phyloP scores from a whole-genome alignment of 1,140 invertebrate species.

The Theocolax elegans region DNA sequence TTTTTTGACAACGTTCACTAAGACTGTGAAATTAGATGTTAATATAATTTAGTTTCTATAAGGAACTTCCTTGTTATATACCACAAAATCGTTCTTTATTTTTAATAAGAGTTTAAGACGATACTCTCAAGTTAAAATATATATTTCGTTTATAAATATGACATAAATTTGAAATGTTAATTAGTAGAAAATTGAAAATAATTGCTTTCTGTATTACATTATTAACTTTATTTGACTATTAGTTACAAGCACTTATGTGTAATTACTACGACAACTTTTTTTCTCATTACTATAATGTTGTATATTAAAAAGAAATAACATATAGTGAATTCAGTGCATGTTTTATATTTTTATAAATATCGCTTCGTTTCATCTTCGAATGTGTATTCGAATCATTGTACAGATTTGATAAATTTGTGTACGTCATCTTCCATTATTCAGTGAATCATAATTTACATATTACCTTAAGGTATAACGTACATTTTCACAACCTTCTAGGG shows the following conservation, averaged over 20 bases:
- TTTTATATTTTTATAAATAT: no score
- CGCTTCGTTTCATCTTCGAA: background rate
- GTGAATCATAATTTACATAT: no score
- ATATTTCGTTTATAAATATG: background rate
- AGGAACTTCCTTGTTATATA: background rate
- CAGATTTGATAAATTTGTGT: background rate
- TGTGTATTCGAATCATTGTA: background rate
- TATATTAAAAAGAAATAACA: no score
- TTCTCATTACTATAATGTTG: no score
- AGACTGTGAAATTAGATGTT: constrained; percentile 29
- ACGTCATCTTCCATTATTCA: no score
- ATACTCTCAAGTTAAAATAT: background rate
- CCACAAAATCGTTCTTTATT: background rate
- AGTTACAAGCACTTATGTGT: no score
- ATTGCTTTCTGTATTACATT: no score
- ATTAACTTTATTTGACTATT: no score
- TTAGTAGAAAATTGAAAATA: background rate
- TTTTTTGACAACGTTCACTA: background rate
- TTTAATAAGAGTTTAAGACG: background rate
- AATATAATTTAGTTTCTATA: constrained; percentile 9
- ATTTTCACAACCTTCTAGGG: no score
- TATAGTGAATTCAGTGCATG: no score
- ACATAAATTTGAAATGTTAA: background rate
- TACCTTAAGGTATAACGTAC: no score
- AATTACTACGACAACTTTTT: no score